Base-by-base conservation (phyloP, 1,140 invertebrate species). In the Hylaeus volcanicus region DNA sequence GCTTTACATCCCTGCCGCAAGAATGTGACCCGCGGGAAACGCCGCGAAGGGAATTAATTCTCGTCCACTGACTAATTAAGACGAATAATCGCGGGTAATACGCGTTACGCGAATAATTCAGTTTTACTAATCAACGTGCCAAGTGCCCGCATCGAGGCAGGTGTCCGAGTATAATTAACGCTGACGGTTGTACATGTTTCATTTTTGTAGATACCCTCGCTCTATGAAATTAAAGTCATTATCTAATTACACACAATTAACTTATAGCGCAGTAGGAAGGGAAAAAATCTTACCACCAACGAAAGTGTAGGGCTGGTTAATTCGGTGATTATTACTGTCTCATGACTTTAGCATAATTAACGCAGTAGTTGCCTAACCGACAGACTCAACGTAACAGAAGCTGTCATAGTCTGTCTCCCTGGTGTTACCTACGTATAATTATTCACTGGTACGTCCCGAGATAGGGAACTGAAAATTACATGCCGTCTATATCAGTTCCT, bases 401-500 rank as follows among this genome's bases (percentile, higher is more conserved):
- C 76, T 74, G 56, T 74, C 76, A 60, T 64, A 76, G 51, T 64
- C 70, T 79, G 81, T 86, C 85, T 68, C 64, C 60, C 39, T 72
- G 43, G 55, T 63, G 60, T 76, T 83, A 58, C 51, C 81, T 81
- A 83, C 51, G 82, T 74, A 83, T 83, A 87, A 87, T 87, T 87
- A 87, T 86, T 87, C 85, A 83, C 81, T 53, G 64, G 51, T 60
- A 66, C 64, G 64, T 77, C 81, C 74, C 63, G 74, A 78, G 58
- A 86, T 72, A 70, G 84, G 53, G 79, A 75, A 64, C 70, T n/a
- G 77, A 63, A 81, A 81, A 87, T 87, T 87, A 87, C 73, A 83
- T 68, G 74, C 74, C 71, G 84, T 81, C 85, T 81, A 83, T 86
- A 83, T 86, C 85, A 87, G 80, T 83, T 86, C 78, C 81, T 69